Evolutionary conservation across 2,888 invertebrate genomes (phyloP).

Genomic region (Sisyra terminalis): DNA sequence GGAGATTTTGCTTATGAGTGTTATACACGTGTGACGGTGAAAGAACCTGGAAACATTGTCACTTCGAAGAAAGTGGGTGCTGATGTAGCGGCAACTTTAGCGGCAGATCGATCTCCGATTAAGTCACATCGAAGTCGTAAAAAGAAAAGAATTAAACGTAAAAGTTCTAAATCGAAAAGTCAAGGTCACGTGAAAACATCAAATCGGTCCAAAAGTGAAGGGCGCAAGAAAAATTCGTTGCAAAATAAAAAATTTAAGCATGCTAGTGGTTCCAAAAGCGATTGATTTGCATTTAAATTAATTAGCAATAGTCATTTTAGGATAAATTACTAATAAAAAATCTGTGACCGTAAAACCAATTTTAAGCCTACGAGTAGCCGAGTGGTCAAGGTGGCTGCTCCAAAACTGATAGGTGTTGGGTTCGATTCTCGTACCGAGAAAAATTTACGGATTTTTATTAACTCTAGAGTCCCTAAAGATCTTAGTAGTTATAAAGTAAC

Average conservation of each 20-base stretch:
- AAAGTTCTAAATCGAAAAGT: constrained; percentile 1
- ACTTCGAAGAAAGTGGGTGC: neutral
- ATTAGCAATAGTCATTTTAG: no score
- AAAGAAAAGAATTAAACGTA: neutral
- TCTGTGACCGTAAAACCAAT: no score
- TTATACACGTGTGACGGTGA: constrained; percentile 28
- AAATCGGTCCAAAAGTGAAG: constrained; percentile 2
- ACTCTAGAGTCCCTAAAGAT: no score
- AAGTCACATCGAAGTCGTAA: neutral
- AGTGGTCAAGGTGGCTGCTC: no score
- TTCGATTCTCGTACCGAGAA: no score
- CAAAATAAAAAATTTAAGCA: neutral
- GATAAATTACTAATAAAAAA: no score
- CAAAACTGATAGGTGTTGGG: no score
- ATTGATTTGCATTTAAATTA: neutral
- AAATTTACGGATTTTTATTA: no score
- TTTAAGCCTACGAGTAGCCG: no score
- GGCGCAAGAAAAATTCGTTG: neutral
- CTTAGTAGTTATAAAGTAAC: no score
- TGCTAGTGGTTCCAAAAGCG: constrained; percentile 2
- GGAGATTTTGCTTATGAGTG: constrained; percentile 38
- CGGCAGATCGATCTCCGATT: neutral
- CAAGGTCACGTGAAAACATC: neutral
- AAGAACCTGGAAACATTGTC: no score
- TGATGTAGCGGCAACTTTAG: neutral